Evolutionary conservation across 2,113 vertebrate genomes (phyloP).

Genomic region (Addax nasomaculatus): DNA sequence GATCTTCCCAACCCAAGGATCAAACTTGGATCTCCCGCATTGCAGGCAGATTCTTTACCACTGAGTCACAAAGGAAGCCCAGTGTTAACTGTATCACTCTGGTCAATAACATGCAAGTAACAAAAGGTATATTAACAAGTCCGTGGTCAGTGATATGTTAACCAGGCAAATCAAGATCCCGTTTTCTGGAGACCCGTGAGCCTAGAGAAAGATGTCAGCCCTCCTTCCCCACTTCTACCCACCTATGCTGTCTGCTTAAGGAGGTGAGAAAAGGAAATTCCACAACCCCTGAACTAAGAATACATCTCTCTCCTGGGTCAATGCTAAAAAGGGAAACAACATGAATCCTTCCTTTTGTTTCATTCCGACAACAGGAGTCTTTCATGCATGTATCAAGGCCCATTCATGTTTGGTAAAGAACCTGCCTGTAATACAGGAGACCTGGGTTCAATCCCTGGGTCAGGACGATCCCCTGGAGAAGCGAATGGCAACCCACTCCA

Average conservation of each 20-base stretch:
- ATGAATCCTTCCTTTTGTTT: not conserved
- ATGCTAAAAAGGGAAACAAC: not conserved
- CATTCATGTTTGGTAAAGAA: not conserved
- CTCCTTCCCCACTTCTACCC: not conserved
- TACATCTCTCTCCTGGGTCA: not conserved
- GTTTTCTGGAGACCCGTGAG: rapidly evolving
- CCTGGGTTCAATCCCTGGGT: not conserved
- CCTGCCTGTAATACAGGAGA: not conserved
- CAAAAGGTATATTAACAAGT: not conserved
- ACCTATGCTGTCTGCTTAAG: not conserved
- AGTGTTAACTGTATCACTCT: not conserved
- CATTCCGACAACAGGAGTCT: not conserved
- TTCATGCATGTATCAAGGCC: not conserved
- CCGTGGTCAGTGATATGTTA: not conserved
- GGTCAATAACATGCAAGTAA: not conserved
- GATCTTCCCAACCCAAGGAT: not conserved
- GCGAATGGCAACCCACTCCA: not conserved
- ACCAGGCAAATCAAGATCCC: not conserved
- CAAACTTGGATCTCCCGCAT: not conserved
- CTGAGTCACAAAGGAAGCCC: not conserved
- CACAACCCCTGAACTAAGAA: not conserved
- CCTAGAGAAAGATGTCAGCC: not conserved
- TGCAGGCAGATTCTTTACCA: not conserved
- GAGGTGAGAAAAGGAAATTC: not conserved
- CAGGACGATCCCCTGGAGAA: not conserved